Percentiles rank a stretch among this genome's conserved stretches.
Conservation (phyloP, 2,113 vertebrate species). For the Ellobius talpinus region DNA sequence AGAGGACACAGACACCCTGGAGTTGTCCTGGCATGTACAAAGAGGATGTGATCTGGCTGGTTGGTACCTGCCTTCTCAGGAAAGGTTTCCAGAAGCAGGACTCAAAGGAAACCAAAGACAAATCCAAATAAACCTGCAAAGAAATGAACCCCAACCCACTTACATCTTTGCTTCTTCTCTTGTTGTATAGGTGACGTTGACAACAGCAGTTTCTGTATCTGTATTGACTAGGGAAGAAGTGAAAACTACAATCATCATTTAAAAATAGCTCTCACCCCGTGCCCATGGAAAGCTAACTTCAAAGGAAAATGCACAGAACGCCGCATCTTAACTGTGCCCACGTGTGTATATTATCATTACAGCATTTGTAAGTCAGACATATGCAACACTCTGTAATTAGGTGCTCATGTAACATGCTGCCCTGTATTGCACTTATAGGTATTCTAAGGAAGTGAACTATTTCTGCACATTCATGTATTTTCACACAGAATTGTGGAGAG, state of each 20-base stretch:
- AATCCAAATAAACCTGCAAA: not conserved
- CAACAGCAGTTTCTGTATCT: conserved; percentile 96
- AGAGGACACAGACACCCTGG: not conserved
- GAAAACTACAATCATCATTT: conserved; percentile 59
- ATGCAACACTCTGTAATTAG: not conserved
- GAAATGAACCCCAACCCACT: conserved; percentile 81
- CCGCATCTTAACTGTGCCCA: not conserved
- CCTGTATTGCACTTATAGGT: not conserved
- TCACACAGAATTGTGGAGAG: not conserved
- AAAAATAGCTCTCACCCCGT: not conserved
- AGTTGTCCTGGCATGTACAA: not conserved
- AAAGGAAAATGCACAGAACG: conserved; percentile 7
- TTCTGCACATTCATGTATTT: not conserved
- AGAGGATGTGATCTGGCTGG: not conserved
- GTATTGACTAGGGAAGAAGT: conserved; percentile 92
- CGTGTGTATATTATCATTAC: not conserved
- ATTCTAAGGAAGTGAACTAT: not conserved
- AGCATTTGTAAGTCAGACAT: not conserved
- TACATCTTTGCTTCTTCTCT: conserved; percentile 97
- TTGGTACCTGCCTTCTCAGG: not conserved
- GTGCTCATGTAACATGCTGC: not conserved
- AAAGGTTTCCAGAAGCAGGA: not conserved
- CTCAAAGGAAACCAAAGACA: not conserved
- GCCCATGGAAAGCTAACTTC: not conserved
- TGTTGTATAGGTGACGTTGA: conserved; percentile 95